A percentile compares a stretch with the other conserved stretches of the same genome.
Evolutionary conservation across 2,888 invertebrate genomes (phyloP).

Genomic region (Orgyia antiqua): DNA sequence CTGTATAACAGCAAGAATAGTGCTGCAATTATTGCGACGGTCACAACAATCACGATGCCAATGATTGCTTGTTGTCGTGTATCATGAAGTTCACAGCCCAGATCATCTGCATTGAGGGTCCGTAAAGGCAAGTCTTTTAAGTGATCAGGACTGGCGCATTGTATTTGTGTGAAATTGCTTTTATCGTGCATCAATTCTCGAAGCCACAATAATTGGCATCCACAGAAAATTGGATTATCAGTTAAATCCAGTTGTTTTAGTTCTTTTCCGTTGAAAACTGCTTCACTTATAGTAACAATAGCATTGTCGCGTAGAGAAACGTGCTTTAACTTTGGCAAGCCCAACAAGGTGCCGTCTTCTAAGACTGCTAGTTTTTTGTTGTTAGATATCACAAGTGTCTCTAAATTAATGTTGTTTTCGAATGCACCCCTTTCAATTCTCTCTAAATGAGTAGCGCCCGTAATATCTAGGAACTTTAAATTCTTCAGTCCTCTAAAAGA

Average conservation of each 20-base stretch:
- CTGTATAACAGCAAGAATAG: slow-evolving; percentile 86
- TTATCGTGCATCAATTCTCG: slow-evolving; percentile 83
- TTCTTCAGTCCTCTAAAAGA: slow-evolving; percentile 89
- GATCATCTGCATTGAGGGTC: slow-evolving; percentile 84
- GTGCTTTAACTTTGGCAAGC: slow-evolving; percentile 87
- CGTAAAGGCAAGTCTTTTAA: slow-evolving; percentile 83
- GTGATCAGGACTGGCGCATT: slow-evolving; percentile 85
- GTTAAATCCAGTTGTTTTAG: slow-evolving; percentile 86
- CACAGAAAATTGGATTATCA: slow-evolving; percentile 89
- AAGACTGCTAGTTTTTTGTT: slow-evolving; percentile 86
- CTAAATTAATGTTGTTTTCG: slow-evolving; percentile 88
- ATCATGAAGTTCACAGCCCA: slow-evolving; percentile 90
- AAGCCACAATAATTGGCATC: slow-evolving; percentile 89
- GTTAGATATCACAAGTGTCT: slow-evolving; percentile 85
- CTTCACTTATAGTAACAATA: slow-evolving; percentile 85
- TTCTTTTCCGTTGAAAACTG: slow-evolving; percentile 88
- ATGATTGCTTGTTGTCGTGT: slow-evolving; percentile 88
- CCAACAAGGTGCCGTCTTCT: slow-evolving; percentile 87
- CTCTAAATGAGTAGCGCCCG: slow-evolving; percentile 85
- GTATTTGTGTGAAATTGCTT: slow-evolving; percentile 83
- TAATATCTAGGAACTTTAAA: slow-evolving; percentile 86
- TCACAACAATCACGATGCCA: slow-evolving; percentile 85
- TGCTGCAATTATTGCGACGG: slow-evolving; percentile 84
- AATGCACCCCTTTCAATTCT: slow-evolving; percentile 88
- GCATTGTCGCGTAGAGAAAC: slow-evolving; percentile 88